Conservation (phyloP, 1,140 invertebrate genomes). For the Drosophila subpulchrella region DNA sequence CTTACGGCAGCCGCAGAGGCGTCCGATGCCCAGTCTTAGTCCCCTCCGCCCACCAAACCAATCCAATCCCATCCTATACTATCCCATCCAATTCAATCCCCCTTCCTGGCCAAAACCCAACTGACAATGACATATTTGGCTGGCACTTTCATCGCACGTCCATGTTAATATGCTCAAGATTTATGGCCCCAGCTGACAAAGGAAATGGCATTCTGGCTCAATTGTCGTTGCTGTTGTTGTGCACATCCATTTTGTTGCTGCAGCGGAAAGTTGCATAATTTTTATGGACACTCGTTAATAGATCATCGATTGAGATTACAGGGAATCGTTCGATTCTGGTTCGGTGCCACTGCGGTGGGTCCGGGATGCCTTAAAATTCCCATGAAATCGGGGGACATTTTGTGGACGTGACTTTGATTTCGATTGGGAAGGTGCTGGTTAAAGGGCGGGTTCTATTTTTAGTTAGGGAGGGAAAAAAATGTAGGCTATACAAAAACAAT, state of each 20-base stretch:
- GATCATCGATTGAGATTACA: conserved; percentile 78
- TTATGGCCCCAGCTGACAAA: conserved; percentile 72
- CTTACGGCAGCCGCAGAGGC: conserved; percentile 69
- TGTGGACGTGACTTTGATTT: conserved; percentile 46
- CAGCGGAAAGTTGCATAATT: conserved; percentile 71
- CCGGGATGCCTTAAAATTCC: conserved; percentile 26
- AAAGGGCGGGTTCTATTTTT: conserved; percentile 9
- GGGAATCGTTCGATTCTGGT: conserved; percentile 17
- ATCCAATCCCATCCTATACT: conserved; percentile 3
- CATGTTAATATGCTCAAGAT: conserved; percentile 80
- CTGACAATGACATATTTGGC: conserved; percentile 82
- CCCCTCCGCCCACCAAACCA: not conserved
- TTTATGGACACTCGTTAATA: conserved; percentile 77
- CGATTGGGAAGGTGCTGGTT: not conserved
- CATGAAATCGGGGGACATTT: conserved; percentile 39
- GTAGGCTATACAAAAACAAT: no score
- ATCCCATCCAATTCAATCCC: not conserved
- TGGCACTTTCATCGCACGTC: conserved; percentile 81
- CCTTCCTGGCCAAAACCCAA: conserved; percentile 23
- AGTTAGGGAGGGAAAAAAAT: not conserved
- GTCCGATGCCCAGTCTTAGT: conserved; percentile 22
- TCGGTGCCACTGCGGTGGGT: conserved; percentile 51
- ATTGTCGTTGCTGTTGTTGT: conserved; percentile 26
- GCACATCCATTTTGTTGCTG: conserved; percentile 70
- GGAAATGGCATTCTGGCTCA: conserved; percentile 75